These are phyloP conservation scores for Phania funesta DNA, from an alignment of 2,888 invertebrate genomes.

Conservation along the genomic window DNA sequence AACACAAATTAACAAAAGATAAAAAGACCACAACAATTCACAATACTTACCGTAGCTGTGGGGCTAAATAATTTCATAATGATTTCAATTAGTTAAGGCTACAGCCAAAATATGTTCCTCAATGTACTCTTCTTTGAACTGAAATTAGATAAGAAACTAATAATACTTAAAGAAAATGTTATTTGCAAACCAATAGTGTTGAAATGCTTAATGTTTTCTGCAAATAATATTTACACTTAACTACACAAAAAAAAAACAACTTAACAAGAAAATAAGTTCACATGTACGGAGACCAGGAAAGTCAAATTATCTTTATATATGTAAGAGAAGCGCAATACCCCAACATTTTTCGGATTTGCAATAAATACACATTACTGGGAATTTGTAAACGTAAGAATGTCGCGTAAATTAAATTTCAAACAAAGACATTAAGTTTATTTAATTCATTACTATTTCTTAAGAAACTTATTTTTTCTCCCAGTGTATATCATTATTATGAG, in stretches of 20 bases:
- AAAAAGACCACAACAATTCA: neutral
- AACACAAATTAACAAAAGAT: neutral
- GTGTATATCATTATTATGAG: neutral
- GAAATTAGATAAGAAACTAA: constrained; percentile 46
- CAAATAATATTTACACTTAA: neutral
- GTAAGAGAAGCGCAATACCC: neutral
- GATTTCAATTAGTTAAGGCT: constrained; percentile 28
- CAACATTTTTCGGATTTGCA: neutral
- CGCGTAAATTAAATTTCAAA: too few relatives aligned
- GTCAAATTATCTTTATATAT: too few relatives aligned
- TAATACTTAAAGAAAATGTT: neutral
- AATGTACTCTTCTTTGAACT: constrained; percentile 45
- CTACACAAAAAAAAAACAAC: neutral
- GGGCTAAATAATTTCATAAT: constrained; percentile 64
- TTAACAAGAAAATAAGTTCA: neutral
- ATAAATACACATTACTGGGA: too few relatives aligned
- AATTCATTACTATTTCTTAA: too few relatives aligned
- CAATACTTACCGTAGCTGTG: constrained; percentile 73
- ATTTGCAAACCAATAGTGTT: neutral
- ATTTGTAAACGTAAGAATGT: too few relatives aligned
- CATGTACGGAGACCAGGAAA: too few relatives aligned
- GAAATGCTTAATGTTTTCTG: neutral
- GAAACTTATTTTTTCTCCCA: neutral
- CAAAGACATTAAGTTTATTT: too few relatives aligned
- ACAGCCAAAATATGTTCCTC: constrained; percentile 7